These are phyloP conservation scores for Chrysemys picta DNA, from an alignment of 2,113 vertebrate genomes.

Conservation along the genomic window DNA sequence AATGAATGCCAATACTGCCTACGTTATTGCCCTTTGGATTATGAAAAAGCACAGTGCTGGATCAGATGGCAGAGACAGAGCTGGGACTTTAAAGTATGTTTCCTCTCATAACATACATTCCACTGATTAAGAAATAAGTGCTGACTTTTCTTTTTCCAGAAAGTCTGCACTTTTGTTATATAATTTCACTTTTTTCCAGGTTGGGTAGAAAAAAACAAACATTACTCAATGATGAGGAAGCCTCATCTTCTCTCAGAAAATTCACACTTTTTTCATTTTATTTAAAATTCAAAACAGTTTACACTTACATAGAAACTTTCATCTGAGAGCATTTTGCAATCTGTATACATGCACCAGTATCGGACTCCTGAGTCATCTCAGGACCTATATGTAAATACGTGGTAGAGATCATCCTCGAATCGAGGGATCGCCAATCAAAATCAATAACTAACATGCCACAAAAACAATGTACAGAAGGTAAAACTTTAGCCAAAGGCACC, in stretches of 20 bases:
- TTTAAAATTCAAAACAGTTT: neutral
- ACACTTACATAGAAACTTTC: neutral
- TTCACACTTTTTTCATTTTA: neutral
- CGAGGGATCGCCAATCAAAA: too few relatives aligned
- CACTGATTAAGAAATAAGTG: neutral
- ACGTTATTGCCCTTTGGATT: slow-evolving; percentile 15
- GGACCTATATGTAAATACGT: too few relatives aligned
- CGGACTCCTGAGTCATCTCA: too few relatives aligned
- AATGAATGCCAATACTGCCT: neutral
- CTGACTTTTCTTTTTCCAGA: neutral
- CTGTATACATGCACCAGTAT: neutral
- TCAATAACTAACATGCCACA: too few relatives aligned
- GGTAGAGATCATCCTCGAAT: too few relatives aligned
- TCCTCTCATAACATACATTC: neutral
- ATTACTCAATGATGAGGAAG: neutral
- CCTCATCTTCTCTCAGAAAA: neutral
- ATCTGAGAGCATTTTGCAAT: neutral
- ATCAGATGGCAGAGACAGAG: neutral
- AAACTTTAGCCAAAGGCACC: neutral
- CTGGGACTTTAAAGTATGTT: neutral
- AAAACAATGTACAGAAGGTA: neutral
- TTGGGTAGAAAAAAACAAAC: neutral
- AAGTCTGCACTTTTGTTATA: neutral
- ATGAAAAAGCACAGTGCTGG: slow-evolving; percentile 7
- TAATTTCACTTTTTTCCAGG: neutral